Evolutionary conservation across 2,797 vertebrate genomes (phyloP).

Genomic region (Tapirus indicus): DNA sequence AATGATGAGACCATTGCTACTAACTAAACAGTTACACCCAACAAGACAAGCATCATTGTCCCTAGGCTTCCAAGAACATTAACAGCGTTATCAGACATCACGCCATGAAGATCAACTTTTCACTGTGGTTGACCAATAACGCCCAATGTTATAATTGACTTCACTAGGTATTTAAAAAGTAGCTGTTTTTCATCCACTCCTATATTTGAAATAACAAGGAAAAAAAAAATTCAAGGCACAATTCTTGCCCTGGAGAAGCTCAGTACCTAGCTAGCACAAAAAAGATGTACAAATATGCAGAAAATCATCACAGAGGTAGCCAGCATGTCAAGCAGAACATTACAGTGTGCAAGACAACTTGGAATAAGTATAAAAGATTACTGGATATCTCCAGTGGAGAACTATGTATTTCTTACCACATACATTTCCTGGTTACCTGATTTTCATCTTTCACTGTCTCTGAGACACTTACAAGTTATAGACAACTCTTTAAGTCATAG

Average conservation of each 20-base stretch:
- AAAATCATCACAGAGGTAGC: neutral
- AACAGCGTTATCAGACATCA: neutral
- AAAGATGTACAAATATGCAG: neutral
- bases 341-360: neutral
- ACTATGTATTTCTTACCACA: neutral
- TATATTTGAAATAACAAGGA: neutral
- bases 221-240: neutral
- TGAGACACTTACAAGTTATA: neutral
- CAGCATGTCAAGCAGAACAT: neutral
- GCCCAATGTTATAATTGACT: neutral
- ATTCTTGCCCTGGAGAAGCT: neutral
- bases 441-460: neutral
- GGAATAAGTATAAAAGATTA: neutral
- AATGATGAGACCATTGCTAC: neutral
- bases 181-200: neutral
- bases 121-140: neutral
- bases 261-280: neutral
- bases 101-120: neutral
- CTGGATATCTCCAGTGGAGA: neutral
- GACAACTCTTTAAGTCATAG: neutral
- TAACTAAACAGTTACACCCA: neutral
- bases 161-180: neutral
- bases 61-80: neutral
- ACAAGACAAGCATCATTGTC: neutral
- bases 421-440: neutral